Percentiles rank a stretch among this genome's conserved stretches.
Conservation (phyloP, 2,888 invertebrate genomes). For the Keiferia lycopersicella region DNA sequence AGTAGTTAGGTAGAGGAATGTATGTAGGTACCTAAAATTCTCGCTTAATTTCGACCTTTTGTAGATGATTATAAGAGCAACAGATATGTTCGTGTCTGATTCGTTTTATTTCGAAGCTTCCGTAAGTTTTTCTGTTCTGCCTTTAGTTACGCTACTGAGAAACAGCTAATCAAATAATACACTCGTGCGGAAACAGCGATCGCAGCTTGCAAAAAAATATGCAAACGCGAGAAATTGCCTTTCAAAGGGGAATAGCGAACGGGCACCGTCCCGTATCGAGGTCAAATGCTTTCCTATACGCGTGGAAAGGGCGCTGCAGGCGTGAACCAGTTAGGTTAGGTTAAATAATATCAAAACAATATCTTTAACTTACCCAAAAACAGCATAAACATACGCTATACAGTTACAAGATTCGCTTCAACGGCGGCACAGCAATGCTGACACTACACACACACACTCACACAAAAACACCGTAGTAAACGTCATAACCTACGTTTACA, state of each 20-base stretch:
- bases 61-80: constrained; percentile 37
- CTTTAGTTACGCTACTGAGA: constrained; percentile 36
- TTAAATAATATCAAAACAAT: constrained; percentile 57
- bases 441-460: constrained; percentile 68
- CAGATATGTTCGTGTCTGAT: constrained; percentile 28
- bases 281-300: constrained; percentile 52
- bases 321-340: constrained; percentile 61
- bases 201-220: constrained; percentile 48
- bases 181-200: constrained; percentile 50
- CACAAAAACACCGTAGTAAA: constrained; percentile 69
- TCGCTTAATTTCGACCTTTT: constrained; percentile 17
- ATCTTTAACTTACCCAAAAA: constrained; percentile 64
- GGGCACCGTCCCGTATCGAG: constrained; percentile 58
- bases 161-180: constrained; percentile 51
- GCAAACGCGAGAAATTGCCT: constrained; percentile 56
- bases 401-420: constrained; percentile 78
- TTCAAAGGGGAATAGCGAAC: constrained; percentile 57
- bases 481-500: constrained; percentile 78
- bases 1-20: no score
- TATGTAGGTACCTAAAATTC: no score
- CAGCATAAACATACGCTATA: constrained; percentile 64
- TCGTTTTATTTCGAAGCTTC: constrained; percentile 5
- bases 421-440: constrained; percentile 75
- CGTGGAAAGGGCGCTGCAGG: constrained; percentile 47
- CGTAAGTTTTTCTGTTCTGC: constrained; percentile 19